A percentile compares a stretch with the other conserved stretches of the same genome.
phyloP scores from a whole-genome alignment of 2,113 vertebrate species.

The Neolamprologus kungweensis region DNA sequence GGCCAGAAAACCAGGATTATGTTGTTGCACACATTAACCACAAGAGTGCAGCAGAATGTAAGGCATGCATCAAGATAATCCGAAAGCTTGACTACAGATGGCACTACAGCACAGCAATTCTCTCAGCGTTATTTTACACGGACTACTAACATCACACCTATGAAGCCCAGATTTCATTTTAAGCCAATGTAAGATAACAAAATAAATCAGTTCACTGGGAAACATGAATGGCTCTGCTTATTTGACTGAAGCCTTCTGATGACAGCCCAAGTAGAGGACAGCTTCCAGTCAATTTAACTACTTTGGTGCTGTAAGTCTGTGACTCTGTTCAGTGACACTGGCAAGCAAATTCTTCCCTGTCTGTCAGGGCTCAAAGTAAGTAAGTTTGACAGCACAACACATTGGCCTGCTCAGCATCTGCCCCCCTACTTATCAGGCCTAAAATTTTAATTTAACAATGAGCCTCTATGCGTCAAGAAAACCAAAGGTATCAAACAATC shows the following conservation, averaged over 20 bases:
- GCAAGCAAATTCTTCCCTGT: not conserved
- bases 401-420: not conserved
- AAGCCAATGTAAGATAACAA: not conserved
- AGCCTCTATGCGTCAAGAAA: not conserved
- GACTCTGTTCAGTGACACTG: not conserved
- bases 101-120: not conserved
- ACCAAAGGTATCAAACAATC: not conserved
- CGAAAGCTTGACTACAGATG: not conserved
- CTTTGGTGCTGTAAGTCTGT: not conserved
- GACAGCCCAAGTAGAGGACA: not conserved
- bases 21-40: not conserved
- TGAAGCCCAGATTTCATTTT: not conserved
- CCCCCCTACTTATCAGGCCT: not conserved
- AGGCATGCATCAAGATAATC: not conserved
- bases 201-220: not conserved
- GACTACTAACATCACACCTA: not conserved
- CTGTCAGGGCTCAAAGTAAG: not conserved
- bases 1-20: not conserved
- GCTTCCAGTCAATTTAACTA: not conserved
- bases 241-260: not conserved
- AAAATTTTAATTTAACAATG: not conserved
- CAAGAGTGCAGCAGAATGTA: conserved; percentile 40
- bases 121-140: not conserved
- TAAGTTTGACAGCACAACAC: not conserved
- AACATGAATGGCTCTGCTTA: not conserved